Evolutionary conservation across 2,888 invertebrate species (phyloP).

Genomic region (Ptychoptera albimana): DNA sequence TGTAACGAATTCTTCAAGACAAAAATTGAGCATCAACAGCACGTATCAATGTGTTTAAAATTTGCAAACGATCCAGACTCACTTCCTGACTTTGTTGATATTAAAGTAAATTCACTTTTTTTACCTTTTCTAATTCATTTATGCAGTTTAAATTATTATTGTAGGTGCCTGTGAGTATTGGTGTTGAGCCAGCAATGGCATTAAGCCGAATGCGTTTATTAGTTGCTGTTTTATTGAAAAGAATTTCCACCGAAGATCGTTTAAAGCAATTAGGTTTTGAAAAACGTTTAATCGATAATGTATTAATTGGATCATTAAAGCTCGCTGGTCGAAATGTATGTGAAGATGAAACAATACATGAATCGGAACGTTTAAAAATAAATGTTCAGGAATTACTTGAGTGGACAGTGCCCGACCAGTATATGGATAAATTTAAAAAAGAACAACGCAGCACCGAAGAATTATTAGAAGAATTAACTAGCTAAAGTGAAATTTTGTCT

Average conservation of each 20-base stretch:
- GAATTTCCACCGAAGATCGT: constrained; percentile 66
- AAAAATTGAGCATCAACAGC: constrained; percentile 53
- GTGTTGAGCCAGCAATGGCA: constrained; percentile 37
- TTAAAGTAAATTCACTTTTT: neutral
- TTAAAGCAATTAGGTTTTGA: constrained; percentile 64
- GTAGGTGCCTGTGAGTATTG: constrained; percentile 22
- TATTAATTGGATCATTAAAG: constrained; percentile 59
- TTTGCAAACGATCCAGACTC: neutral
- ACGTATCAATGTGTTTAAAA: constrained; percentile 35
- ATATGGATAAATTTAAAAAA: constrained; percentile 58
- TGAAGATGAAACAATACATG: constrained; percentile 37
- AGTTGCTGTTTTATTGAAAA: constrained; percentile 63
- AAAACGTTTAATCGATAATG: constrained; percentile 57
- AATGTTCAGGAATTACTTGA: constrained; percentile 65
- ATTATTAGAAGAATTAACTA: constrained; percentile 56
- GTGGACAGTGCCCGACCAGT: constrained; percentile 63
- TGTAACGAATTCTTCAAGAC: constrained; percentile 62
- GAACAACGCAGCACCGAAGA: constrained; percentile 65
- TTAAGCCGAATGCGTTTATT: constrained; percentile 63
- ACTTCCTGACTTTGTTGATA: neutral
- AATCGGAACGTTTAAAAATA: constrained; percentile 46
- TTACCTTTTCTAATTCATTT: no score
- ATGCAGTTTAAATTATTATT: no score
- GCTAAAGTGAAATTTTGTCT: neutral
- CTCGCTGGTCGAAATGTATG: constrained; percentile 55